Conservation (phyloP, 2,797 vertebrate species). For the Podargus strigoides region DNA sequence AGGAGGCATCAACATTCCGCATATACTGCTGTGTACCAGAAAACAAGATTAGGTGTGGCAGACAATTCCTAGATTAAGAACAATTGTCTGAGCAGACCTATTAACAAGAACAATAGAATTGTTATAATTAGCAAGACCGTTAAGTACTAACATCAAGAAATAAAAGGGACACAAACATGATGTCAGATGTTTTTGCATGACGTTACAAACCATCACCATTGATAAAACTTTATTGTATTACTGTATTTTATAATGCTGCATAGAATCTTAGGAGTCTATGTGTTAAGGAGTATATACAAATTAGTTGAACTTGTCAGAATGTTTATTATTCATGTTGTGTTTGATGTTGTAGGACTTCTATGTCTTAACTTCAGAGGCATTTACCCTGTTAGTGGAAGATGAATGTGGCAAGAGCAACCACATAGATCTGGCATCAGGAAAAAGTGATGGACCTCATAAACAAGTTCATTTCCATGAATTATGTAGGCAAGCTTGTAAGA, state of each 20-base stretch:
- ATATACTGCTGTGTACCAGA: not conserved
- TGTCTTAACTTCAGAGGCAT: too few species aligned
- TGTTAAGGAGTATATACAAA: not conserved
- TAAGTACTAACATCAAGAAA: not conserved
- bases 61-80: not conserved
- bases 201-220: not conserved
- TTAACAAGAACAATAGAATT: not conserved
- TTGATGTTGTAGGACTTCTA: not conserved
- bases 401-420: not conserved
- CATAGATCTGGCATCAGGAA: not conserved
- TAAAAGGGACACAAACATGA: not conserved
- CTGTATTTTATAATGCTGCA: not conserved
- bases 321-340: not conserved
- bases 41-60: not conserved
- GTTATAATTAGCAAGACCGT: not conserved
- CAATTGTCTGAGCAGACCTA: not conserved
- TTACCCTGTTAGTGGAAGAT: not conserved
- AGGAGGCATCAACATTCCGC: not conserved
- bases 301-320: too few species aligned
- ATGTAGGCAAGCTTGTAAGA: accelerated
- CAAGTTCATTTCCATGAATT: not conserved
- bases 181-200: not conserved
- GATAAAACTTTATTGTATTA: not conserved
- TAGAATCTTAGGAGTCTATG: too few species aligned
- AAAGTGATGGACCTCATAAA: not conserved